Percentiles rank a stretch among this genome's conserved stretches.
Conservation (phyloP, 2,113 vertebrate genomes). For the Rhinolophus ferrumequinum region DNA sequence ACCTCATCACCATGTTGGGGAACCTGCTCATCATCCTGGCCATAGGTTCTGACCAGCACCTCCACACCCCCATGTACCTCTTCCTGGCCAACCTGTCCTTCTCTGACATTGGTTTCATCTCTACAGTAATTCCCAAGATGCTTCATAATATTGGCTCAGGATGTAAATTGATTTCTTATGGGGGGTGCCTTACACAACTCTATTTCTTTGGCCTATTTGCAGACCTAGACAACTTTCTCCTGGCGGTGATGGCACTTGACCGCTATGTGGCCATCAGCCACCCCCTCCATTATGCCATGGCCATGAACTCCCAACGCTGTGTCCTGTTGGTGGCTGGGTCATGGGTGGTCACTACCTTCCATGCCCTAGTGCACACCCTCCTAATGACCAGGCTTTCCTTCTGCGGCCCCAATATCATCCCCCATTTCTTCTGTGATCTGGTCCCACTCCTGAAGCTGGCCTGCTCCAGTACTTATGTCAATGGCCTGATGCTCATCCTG, state of each 20-base stretch:
- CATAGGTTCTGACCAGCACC: neutral
- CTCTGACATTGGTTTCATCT: conserved; percentile 49
- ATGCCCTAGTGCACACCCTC: conserved; percentile 36
- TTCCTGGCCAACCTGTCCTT: conserved; percentile 46
- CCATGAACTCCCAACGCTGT: conserved; percentile 20
- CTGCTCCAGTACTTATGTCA: conserved; percentile 49
- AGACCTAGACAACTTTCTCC: conserved; percentile 62
- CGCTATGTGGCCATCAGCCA: conserved; percentile 74
- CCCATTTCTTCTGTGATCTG: conserved; percentile 60
- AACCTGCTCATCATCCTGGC: conserved; percentile 70
- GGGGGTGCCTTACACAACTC: conserved; percentile 44
- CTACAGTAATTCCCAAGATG: conserved; percentile 56
- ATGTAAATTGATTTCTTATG: conserved; percentile 45
- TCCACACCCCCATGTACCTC: conserved; percentile 38
- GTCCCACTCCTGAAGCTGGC: conserved; percentile 49
- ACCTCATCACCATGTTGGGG: conserved; percentile 64
- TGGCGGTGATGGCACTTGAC: conserved; percentile 67
- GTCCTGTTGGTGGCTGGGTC: conserved; percentile 19
- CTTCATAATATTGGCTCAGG: conserved; percentile 40
- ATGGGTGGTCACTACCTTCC: conserved; percentile 26
- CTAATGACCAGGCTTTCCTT: conserved; percentile 46
- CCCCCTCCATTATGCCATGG: conserved; percentile 49
- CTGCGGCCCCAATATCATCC: conserved; percentile 35
- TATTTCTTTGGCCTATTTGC: conserved; percentile 63
- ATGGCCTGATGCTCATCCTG: neutral